These are phyloP conservation scores for Eubasilissa splendida DNA, from an alignment of 2,888 invertebrate species.

Conservation along the genomic window DNA sequence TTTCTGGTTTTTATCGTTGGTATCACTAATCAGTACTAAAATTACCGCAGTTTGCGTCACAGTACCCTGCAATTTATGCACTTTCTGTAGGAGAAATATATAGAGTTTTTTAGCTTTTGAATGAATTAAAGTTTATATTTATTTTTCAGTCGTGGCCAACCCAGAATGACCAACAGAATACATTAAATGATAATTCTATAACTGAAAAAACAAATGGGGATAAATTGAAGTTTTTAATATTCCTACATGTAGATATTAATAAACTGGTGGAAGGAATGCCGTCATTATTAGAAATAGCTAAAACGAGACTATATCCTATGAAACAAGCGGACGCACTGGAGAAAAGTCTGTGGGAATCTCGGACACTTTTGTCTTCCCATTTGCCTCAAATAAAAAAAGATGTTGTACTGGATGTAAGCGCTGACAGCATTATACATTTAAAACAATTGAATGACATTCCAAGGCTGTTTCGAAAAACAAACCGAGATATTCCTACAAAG, in stretches of 20 bases:
- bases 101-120: background rate
- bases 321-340: conserved; percentile 48
- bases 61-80: no score
- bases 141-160: conserved; percentile 46
- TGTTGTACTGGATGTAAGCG: conserved; percentile 65
- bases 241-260: conserved; percentile 65
- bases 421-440: conserved; percentile 74
- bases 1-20: no score
- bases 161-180: conserved; percentile 35
- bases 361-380: conserved; percentile 45
- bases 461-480: conserved; percentile 91
- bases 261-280: conserved; percentile 63
- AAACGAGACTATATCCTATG: conserved; percentile 60
- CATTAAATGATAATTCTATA: conserved; percentile 39
- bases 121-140: conserved; percentile 1
- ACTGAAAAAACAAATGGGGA: conserved; percentile 52
- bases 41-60: no score
- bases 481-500: conserved; percentile 87
- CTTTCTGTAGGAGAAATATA: conserved; percentile 41
- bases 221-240: conserved; percentile 63
- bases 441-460: conserved; percentile 95
- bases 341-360: conserved; percentile 53
- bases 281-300: conserved; percentile 61
- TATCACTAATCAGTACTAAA: no score
- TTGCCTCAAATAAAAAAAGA: conserved; percentile 64